These are phyloP conservation scores for Spondyliosoma cantharus DNA, from an alignment of 2,797 vertebrate species.

Conservation along the genomic window DNA sequence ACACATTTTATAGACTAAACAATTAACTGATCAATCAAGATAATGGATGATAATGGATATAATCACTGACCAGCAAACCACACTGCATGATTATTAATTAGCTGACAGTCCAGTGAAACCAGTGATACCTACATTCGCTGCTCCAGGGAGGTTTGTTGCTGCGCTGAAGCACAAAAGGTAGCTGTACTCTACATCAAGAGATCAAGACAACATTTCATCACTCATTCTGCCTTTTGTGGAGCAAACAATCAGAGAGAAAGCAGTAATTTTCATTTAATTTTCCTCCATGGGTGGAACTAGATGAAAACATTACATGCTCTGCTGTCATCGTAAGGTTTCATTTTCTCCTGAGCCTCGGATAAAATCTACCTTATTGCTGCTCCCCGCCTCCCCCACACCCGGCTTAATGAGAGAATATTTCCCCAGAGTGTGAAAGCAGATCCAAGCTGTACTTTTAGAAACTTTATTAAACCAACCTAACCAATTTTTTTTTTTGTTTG, in stretches of 20 bases:
- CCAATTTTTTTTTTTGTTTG: slow-evolving; percentile 75
- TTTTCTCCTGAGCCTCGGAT: slow-evolving; percentile 78
- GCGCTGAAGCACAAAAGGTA: slow-evolving; percentile 27
- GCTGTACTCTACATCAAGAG: slow-evolving; percentile 11
- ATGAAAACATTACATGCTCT: slow-evolving; percentile 80
- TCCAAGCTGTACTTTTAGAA: slow-evolving; percentile 79
- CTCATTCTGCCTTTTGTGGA: slow-evolving; percentile 36
- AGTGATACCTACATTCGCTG: background rate
- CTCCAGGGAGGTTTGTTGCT: background rate
- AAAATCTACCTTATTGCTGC: slow-evolving; percentile 82
- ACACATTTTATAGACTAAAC: background rate
- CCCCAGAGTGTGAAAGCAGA: slow-evolving; percentile 78
- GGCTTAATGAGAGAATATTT: slow-evolving; percentile 86
- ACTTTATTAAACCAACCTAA: slow-evolving; percentile 84
- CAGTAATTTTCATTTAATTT: slow-evolving; percentile 78
- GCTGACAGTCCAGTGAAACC: background rate
- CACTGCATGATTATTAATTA: background rate
- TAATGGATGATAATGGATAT: no score
- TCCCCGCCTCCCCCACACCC: slow-evolving; percentile 71
- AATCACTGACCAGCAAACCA: background rate
- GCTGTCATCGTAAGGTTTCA: slow-evolving; percentile 79
- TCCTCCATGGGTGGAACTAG: slow-evolving; percentile 70
- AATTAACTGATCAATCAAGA: no score
- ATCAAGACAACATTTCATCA: slow-evolving; percentile 12
- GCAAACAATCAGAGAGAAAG: slow-evolving; percentile 54